Evolutionary conservation across 2,113 vertebrate genomes (phyloP).

Genomic region (Myotis yumanensis): DNA sequence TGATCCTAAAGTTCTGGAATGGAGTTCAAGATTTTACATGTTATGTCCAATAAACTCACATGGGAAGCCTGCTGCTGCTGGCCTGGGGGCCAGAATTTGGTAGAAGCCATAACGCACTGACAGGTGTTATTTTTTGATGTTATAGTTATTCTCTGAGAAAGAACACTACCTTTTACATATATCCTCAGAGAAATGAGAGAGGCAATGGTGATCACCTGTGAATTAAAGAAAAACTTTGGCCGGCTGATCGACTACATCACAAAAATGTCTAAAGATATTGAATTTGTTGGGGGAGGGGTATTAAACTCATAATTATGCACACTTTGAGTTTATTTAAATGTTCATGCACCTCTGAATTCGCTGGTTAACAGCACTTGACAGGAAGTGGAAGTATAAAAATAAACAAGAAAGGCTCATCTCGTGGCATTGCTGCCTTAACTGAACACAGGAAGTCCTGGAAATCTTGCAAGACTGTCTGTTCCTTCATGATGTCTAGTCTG

Average conservation of each 20-base stretch:
- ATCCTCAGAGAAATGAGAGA: conserved; percentile 4
- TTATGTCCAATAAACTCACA: neutral
- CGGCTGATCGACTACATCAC: neutral
- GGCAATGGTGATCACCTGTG: neutral
- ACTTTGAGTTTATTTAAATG: conserved; percentile 45
- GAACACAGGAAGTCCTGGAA: conserved; percentile 79
- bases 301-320: conserved; percentile 14
- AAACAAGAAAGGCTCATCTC: conserved; percentile 66
- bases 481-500: conserved; percentile 57
- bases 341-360: conserved; percentile 54
- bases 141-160: neutral
- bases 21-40: neutral
- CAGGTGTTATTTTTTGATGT: neutral
- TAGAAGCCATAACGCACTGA: neutral
- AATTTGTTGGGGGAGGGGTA: neutral
- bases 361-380: conserved; percentile 57
- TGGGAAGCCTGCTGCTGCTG: neutral
- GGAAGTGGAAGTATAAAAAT: conserved; percentile 77
- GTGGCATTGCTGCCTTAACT: conserved; percentile 59
- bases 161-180: neutral
- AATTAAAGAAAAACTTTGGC: conserved; percentile 34
- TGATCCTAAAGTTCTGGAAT: neutral
- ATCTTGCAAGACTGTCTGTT: conserved; percentile 70
- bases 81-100: neutral
- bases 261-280: conserved; percentile 29